phyloP scores from a whole-genome alignment of 1,140 invertebrate species.

The Paralvinella palmiformis region DNA sequence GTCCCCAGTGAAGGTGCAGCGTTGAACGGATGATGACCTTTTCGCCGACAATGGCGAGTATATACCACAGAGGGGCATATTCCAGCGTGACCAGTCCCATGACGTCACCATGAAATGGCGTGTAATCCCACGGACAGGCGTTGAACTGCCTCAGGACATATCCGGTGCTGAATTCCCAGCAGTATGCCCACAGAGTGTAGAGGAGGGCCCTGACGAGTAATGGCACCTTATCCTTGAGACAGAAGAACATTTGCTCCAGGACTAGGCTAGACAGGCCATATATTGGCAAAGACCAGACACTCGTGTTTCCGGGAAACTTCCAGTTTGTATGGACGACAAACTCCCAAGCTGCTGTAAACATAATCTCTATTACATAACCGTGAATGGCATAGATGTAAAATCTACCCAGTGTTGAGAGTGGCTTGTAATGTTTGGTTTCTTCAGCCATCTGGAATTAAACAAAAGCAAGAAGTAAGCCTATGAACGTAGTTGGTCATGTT shows the following conservation, averaged over 20 bases:
- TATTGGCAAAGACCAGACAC: constrained; percentile 54
- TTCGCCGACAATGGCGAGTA: constrained; percentile 38
- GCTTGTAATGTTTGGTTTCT: too few relatives aligned
- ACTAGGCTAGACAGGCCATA: constrained; percentile 51
- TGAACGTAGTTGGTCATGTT: too few relatives aligned
- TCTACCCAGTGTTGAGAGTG: constrained; percentile 18
- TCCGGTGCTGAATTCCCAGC: constrained; percentile 55
- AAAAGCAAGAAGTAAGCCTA: too few relatives aligned
- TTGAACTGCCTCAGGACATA: constrained; percentile 50
- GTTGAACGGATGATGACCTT: neutral
- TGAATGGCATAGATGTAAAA: constrained; percentile 56
- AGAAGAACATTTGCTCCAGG: constrained; percentile 49
- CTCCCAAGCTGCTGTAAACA: constrained; percentile 56
- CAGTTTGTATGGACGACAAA: constrained; percentile 52
- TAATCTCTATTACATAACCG: constrained; percentile 55
- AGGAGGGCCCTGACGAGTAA: constrained; percentile 47
- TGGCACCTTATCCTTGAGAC: constrained; percentile 38
- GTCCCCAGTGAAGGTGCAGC: constrained; percentile 1
- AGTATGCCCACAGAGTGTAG: constrained; percentile 53
- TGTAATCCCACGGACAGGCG: constrained; percentile 57
- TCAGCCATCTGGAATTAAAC: too few relatives aligned
- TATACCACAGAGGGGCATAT: constrained; percentile 55
- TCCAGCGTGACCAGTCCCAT: constrained; percentile 55
- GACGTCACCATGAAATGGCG: constrained; percentile 51
- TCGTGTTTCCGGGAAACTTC: constrained; percentile 53